Evolutionary conservation across 2,113 vertebrate species (phyloP).

Genomic region (Aix galericulata): DNA sequence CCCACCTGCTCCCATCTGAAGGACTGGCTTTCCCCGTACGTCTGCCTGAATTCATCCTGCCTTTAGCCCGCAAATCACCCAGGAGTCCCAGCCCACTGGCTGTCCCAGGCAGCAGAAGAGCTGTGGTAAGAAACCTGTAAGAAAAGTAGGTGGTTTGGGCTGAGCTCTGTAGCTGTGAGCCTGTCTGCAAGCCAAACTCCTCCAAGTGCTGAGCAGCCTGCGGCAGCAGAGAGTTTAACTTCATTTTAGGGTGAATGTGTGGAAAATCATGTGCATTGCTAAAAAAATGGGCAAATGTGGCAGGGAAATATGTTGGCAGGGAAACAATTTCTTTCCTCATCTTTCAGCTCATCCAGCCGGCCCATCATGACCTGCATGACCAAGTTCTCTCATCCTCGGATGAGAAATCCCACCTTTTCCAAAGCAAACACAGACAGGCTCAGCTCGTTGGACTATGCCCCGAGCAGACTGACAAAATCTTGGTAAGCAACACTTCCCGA

Average conservation of each 20-base stretch:
- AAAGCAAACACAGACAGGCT: not conserved
- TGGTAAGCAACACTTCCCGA: not conserved
- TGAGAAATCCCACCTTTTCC: not conserved
- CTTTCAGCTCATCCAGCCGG: not conserved
- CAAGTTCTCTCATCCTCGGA: not conserved
- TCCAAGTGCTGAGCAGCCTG: not conserved
- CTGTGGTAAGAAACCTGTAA: not conserved
- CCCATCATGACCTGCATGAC: not conserved
- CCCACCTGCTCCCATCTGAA: accelerated
- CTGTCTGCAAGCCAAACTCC: not conserved
- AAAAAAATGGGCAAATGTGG: not conserved
- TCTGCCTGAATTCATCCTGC: not conserved
- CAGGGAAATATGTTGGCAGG: not conserved
- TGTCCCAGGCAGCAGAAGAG: not conserved
- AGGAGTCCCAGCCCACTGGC: too few species aligned
- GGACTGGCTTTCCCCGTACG: not conserved
- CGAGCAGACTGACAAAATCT: not conserved
- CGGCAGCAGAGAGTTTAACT: not conserved
- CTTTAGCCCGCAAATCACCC: not conserved
- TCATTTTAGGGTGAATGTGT: not conserved
- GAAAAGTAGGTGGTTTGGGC: not conserved
- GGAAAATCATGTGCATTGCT: not conserved
- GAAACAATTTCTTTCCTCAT: not conserved
- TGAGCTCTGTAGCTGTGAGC: not conserved
- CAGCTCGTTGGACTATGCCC: not conserved